A percentile compares a stretch with the other conserved stretches of the same genome.
Conservation (phyloP, 2,888 invertebrate genomes). For the Miltochrista miniata region DNA sequence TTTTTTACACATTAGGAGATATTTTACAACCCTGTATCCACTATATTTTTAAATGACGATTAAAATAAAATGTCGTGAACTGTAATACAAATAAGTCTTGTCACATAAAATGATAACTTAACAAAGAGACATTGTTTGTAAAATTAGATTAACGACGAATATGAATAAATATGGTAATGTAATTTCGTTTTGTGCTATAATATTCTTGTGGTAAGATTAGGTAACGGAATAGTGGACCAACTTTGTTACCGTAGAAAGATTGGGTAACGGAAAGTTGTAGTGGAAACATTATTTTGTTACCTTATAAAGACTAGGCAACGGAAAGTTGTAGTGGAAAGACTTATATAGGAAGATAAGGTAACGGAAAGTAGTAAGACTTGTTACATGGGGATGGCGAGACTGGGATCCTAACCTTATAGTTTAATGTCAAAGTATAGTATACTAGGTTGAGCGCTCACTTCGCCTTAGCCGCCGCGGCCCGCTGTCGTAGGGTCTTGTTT, state of each 20-base stretch:
- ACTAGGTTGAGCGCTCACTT: slow-evolving; percentile 68
- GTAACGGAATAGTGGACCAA: slow-evolving; percentile 56
- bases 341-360: slow-evolving; percentile 12
- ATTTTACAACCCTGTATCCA: slow-evolving; percentile 84
- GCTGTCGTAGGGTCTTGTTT: slow-evolving; percentile 88
- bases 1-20: slow-evolving; percentile 79
- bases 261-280: too few relatives aligned
- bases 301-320: too few relatives aligned
- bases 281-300: too few relatives aligned
- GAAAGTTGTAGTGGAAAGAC: slow-evolving; percentile 61
- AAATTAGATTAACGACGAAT: neutral
- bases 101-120: slow-evolving; percentile 37
- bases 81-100: slow-evolving; percentile 37
- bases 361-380: slow-evolving; percentile 2
- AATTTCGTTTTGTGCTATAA: slow-evolving; percentile 41
- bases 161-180: slow-evolving; percentile 4
- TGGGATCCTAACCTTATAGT: slow-evolving; percentile 45
- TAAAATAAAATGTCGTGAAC: slow-evolving; percentile 47
- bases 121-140: too few relatives aligned
- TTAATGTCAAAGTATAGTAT: slow-evolving; percentile 31
- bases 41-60: slow-evolving; percentile 77
- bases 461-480: slow-evolving; percentile 82
- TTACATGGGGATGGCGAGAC: slow-evolving; percentile 55
- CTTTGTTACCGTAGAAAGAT: slow-evolving; percentile 39
- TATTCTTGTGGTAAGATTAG: slow-evolving; percentile 33